phyloP scores from a whole-genome alignment of 2,113 vertebrate genomes.

The Noctilio leporinus region DNA sequence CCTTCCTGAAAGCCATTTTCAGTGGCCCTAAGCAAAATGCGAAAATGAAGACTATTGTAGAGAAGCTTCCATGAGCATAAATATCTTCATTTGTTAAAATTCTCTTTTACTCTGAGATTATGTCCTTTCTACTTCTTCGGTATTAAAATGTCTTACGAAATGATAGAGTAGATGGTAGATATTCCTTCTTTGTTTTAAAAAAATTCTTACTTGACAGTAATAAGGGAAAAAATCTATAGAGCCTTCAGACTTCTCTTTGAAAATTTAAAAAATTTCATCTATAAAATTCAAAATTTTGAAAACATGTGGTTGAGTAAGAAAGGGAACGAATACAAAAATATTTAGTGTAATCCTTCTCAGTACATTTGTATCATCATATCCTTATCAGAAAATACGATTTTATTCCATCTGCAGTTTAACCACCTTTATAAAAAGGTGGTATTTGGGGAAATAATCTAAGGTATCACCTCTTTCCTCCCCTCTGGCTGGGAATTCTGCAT shows the following conservation, averaged over 20 bases:
- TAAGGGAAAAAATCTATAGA: not conserved
- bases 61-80: not conserved
- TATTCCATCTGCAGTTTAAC: not conserved
- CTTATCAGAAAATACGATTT: not conserved
- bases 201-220: not conserved
- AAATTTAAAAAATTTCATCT: not conserved
- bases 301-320: not conserved
- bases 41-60: not conserved
- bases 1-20: not conserved
- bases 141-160: not conserved
- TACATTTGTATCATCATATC: not conserved
- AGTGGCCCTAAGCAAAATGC: not conserved
- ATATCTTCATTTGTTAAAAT: not conserved
- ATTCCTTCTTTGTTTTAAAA: not conserved
- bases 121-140: not conserved
- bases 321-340: not conserved
- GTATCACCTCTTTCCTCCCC: not conserved
- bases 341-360: not conserved
- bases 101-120: not conserved
- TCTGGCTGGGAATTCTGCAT: not conserved
- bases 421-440: not conserved
- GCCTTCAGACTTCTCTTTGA: not conserved
- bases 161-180: not conserved
- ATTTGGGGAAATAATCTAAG: not conserved
- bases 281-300: not conserved